Conservation (phyloP, 2,888 invertebrate genomes). For the Netelia melanura region DNA sequence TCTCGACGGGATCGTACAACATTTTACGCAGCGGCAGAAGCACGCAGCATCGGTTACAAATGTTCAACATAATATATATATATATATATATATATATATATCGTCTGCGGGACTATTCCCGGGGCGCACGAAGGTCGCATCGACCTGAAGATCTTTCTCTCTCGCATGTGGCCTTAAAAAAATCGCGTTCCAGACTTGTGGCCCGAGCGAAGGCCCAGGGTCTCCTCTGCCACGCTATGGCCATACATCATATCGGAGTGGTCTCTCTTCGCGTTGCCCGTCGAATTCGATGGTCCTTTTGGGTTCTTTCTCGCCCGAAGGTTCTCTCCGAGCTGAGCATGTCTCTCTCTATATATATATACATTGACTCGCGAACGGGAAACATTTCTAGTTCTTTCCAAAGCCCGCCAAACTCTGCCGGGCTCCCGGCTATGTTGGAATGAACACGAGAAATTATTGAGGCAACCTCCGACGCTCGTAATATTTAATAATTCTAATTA, state of each 20-base stretch:
- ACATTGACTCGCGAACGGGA: slow-evolving; percentile 30
- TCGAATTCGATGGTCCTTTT: slow-evolving; percentile 67
- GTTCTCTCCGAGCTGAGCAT: slow-evolving; percentile 18
- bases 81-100: slow-evolving; percentile 26
- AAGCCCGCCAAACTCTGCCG: slow-evolving; percentile 40
- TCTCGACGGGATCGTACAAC: slow-evolving; percentile 53
- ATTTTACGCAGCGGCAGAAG: slow-evolving; percentile 60
- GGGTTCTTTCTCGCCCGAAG: slow-evolving; percentile 56
- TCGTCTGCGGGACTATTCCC: slow-evolving; percentile 62
- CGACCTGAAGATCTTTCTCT: slow-evolving; percentile 60
- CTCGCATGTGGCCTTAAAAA: slow-evolving; percentile 65
- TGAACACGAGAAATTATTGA: slow-evolving; percentile 62
- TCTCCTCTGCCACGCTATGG: slow-evolving; percentile 56
- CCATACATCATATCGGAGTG: slow-evolving; percentile 65
- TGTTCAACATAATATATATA: slow-evolving; percentile 7
- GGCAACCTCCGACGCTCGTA: slow-evolving; percentile 53
- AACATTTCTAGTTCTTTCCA: slow-evolving; percentile 57
- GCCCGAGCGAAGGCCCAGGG: slow-evolving; percentile 16
- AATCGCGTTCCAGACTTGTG: slow-evolving; percentile 58
- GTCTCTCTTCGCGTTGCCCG: slow-evolving; percentile 53
- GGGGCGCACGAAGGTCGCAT: slow-evolving; percentile 64
- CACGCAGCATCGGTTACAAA: slow-evolving; percentile 37
- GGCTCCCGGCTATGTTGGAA: slow-evolving; percentile 52
- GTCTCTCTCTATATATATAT: slow-evolving; percentile 8
- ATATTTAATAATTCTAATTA: slow-evolving; percentile 69